Conservation (phyloP, 2,888 invertebrate species). For the Phyllotreta cruciferae region DNA sequence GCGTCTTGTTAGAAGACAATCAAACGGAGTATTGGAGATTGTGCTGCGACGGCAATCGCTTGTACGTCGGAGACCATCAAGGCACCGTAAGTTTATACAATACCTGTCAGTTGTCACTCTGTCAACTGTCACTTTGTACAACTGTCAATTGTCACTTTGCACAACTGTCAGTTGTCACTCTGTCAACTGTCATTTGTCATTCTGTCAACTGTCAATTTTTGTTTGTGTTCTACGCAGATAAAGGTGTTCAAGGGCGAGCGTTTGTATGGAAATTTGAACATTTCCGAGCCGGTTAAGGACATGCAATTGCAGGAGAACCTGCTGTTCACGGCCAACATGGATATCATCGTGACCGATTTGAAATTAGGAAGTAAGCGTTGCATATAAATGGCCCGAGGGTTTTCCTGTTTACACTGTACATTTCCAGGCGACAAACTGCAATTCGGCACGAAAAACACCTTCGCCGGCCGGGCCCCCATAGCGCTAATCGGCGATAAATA, state of each 20-base stretch:
- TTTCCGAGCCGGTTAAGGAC: slow-evolving; percentile 69
- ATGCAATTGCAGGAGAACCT: slow-evolving; percentile 63
- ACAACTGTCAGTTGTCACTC: no score
- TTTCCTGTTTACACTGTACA: background rate
- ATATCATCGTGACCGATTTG: slow-evolving; percentile 68
- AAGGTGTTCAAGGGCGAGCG: slow-evolving; percentile 64
- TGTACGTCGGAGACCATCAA: slow-evolving; percentile 69
- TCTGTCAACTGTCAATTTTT: background rate
- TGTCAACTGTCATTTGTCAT: background rate
- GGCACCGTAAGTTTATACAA: slow-evolving; percentile 65
- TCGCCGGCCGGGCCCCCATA: slow-evolving; percentile 67
- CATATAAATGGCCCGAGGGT: background rate
- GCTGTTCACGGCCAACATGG: slow-evolving; percentile 69
- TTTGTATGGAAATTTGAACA: slow-evolving; percentile 57
- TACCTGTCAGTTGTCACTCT: background rate
- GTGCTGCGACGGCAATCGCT: slow-evolving; percentile 53
- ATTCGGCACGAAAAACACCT: slow-evolving; percentile 60
- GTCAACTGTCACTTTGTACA: background rate
- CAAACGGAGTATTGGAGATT: slow-evolving; percentile 62
- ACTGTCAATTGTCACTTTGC: no score
- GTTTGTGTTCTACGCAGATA: slow-evolving; percentile 58
- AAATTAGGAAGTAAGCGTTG: slow-evolving; percentile 58
- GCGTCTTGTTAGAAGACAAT: slow-evolving; percentile 49
- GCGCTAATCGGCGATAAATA: slow-evolving; percentile 56
- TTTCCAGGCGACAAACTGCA: slow-evolving; percentile 41